Evolutionary conservation across 2,888 invertebrate species (phyloP).

Genomic region (Athalia circularis): DNA sequence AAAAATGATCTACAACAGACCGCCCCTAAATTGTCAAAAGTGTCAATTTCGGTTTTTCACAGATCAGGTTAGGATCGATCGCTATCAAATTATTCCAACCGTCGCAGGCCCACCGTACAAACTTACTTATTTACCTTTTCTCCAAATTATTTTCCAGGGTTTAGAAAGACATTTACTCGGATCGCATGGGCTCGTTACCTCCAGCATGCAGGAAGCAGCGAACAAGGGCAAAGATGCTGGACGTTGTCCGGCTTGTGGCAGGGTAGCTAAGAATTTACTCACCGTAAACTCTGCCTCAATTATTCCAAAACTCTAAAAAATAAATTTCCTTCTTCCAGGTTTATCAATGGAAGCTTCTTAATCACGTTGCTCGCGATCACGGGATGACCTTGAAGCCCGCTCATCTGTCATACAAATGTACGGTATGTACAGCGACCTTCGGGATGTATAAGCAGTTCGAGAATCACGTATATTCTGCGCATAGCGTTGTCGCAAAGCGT

Average conservation of each 20-base stretch:
- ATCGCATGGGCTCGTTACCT: slow-evolving; percentile 95
- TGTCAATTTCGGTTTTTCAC: slow-evolving; percentile 98
- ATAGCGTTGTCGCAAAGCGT: slow-evolving; percentile 91
- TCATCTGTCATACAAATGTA: slow-evolving; percentile 95
- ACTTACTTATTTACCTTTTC: not conserved
- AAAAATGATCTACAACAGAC: slow-evolving; percentile 95
- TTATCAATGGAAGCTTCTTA: slow-evolving; percentile 94
- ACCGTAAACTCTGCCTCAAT: not conserved
- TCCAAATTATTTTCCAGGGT: slow-evolving; percentile 79
- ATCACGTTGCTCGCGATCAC: slow-evolving; percentile 94
- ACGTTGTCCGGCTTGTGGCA: slow-evolving; percentile 95
- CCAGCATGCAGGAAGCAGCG: slow-evolving; percentile 96
- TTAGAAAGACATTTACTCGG: slow-evolving; percentile 95
- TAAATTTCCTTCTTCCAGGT: slow-evolving; percentile 81
- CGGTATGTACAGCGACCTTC: slow-evolving; percentile 95
- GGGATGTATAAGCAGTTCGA: slow-evolving; percentile 97
- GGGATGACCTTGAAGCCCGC: slow-evolving; percentile 94
- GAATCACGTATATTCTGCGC: slow-evolving; percentile 94
- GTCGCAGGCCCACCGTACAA: too few species aligned
- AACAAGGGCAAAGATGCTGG: slow-evolving; percentile 96
- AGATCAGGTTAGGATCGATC: slow-evolving; percentile 77
- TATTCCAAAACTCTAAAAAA: slow-evolving; percentile 1
- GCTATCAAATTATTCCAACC: not conserved
- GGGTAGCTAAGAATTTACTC: slow-evolving; percentile 78
- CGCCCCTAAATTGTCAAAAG: slow-evolving; percentile 96